Evolutionary conservation across 2,797 vertebrate genomes (phyloP).

Genomic region (Silurus lanzhouensis): DNA sequence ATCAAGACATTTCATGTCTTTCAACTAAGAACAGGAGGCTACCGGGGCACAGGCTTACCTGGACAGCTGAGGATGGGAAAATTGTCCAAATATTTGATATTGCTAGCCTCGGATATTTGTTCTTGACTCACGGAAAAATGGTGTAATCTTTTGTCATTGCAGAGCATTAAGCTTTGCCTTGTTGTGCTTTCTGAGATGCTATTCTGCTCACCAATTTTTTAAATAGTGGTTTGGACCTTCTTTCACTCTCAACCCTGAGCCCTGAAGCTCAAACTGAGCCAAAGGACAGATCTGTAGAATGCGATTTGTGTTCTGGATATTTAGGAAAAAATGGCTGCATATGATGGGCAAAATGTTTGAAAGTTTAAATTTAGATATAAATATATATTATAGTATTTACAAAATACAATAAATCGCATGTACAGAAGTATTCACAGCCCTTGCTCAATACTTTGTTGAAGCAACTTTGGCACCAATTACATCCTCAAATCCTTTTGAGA

Average conservation of each 20-base stretch:
- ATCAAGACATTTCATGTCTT: background rate
- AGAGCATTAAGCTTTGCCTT: background rate
- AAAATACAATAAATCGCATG: too few relatives aligned
- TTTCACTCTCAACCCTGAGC: too few relatives aligned
- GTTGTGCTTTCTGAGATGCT: background rate
- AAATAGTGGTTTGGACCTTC: background rate
- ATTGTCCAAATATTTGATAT: too few relatives aligned
- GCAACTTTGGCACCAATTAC: too few relatives aligned
- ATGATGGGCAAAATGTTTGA: background rate
- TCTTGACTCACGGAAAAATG: background rate
- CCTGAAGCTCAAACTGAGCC: background rate
- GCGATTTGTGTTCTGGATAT: background rate
- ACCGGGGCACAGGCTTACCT: background rate
- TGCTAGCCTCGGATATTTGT: background rate
- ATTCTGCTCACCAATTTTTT: background rate
- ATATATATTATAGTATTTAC: too few relatives aligned
- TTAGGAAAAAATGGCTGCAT: background rate
- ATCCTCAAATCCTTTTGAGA: too few relatives aligned
- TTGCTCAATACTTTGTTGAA: too few relatives aligned
- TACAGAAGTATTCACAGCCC: too few relatives aligned
- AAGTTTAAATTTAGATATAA: background rate
- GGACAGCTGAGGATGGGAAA: background rate
- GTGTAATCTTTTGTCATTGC: background rate
- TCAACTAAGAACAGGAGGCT: background rate
- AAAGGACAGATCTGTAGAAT: background rate